Base-by-base conservation (phyloP, 1,140 invertebrate species). In the Calephelis virginiensis region DNA sequence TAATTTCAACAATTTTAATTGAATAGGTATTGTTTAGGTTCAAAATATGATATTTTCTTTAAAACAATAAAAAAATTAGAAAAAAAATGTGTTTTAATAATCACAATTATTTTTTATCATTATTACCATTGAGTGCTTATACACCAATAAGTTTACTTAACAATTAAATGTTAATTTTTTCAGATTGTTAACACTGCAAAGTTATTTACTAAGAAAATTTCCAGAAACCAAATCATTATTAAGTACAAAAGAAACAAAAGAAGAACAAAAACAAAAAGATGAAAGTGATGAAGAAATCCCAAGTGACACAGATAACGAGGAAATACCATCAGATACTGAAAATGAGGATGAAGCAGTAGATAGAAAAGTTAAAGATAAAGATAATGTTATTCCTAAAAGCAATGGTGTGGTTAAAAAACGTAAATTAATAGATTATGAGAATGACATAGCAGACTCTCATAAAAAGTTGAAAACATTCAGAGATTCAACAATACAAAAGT, bases 401-500 rank as follows among this genome's bases (percentile, higher is more conserved):
- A 56, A 56, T 38, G 11, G 53, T 38, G 53, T 59, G 11, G 12
- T 10, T 1, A 59, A 94, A 82, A 94, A 94, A 77, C 84, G 93
- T 37, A 96, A 95, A 88, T 73, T 93, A 13, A 85, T 87, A 50
- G 93, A 95, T 37, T 95, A 94, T 85, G 94, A 94, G 71, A 89
- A 89, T 62, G 84, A 94, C 63, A 83, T 98, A 13, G 77, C 92
- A 13, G 92, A 93, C 66, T 90, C 92, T 64, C 94, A 97, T 80
- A 89, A 94, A 75, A 86, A 90, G 5, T 96, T 96, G 70, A 91
- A 85, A 69, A 78, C 92, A n/a, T 97, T 95, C 74, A 94, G 97
- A 90, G 95, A 97, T 85, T 82, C 93, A 43, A 93, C 94, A 47
- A 95, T 98, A 69, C 94, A 97, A 75, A 98, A 97, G 85, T 99